These are phyloP conservation scores for Sander vitreus DNA, from an alignment of 2,113 vertebrate genomes.

Conservation along the genomic window DNA sequence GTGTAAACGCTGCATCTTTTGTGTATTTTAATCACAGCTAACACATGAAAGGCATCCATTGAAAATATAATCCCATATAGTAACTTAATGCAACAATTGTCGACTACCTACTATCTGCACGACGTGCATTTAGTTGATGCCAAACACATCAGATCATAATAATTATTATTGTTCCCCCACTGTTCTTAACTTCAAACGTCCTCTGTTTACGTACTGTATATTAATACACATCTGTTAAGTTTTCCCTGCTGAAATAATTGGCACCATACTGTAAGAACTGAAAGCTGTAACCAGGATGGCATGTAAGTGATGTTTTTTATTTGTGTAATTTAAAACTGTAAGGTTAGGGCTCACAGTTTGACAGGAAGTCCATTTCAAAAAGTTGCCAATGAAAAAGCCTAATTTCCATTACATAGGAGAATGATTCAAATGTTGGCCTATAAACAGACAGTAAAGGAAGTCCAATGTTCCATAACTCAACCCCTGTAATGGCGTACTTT, in stretches of 20 bases:
- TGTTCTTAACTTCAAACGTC: slow-evolving; percentile 64
- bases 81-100: slow-evolving; percentile 40
- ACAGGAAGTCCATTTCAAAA: slow-evolving; percentile 61
- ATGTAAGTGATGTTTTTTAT: slow-evolving; percentile 31
- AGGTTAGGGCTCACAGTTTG: slow-evolving; percentile 44
- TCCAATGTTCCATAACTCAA: slow-evolving; percentile 75
- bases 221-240: slow-evolving; percentile 58
- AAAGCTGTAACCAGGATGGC: slow-evolving; percentile 11
- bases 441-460: slow-evolving; percentile 75
- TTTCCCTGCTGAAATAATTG: slow-evolving; percentile 56
- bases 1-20: slow-evolving; percentile 49
- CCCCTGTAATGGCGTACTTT: slow-evolving; percentile 70
- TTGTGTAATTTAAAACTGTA: slow-evolving; percentile 46
- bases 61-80: slow-evolving; percentile 24
- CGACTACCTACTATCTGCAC: slow-evolving; percentile 19
- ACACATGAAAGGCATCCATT: slow-evolving; percentile 35
- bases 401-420: slow-evolving; percentile 62
- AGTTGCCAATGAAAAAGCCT: slow-evolving; percentile 64
- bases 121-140: slow-evolving; percentile 38
- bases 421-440: slow-evolving; percentile 61
- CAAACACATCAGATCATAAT: slow-evolving; percentile 48
- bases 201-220: slow-evolving; percentile 31
- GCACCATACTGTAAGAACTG: slow-evolving; percentile 32
- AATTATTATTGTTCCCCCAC: slow-evolving; percentile 47
- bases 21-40: slow-evolving; percentile 21